Base-by-base conservation (phyloP, 1,140 invertebrate genomes). In the Pentalonia nigronervosa region DNA sequence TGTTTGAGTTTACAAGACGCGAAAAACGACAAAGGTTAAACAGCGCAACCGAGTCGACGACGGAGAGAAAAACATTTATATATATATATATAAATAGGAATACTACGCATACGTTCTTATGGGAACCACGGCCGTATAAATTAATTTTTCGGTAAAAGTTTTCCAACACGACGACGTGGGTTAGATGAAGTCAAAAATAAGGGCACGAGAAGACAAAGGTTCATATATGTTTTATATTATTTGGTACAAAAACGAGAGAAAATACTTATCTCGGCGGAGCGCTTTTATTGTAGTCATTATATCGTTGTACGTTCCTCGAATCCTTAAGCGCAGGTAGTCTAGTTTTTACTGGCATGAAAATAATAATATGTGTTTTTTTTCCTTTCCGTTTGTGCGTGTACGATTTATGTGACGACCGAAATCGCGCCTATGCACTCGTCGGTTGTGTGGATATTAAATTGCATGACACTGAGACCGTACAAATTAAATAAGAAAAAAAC, bases 131-230 rank as follows among this genome's bases (percentile, higher is more conserved):
- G 34, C 20, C 17, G 91, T 92, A 92, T 92, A 92, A 92, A 92
- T 92, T 92, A 92, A 92, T 92, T 92, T 92, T 92, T 83, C 60
- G 45, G 45, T 21, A 92, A 92, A 92, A 92, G 45, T 92, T 92
- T 92, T 84, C 34, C 11, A 47, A 76, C 41, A 41, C 41, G 41
- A 4, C 91, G n/a, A 48, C 60, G n/a, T 21, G 21, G 87, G n/a
- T 48, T 50, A 91, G 90, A 91, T 83, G 67, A 91, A 91, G 41
- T 67, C 41, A 47, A 87, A 47, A 45, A 87, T 25, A 87, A 47
- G 47, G n/a, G 47, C 41, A n/a, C n/a, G 11, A 53, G 47, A 88
- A 48, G 47, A 88, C 86, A n/a, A 47, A 14, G 47, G 47, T 14
- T 30, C n/a, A 76, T 76, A n/a, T 76, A 76, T 76, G 60, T 76